These are phyloP conservation scores for Myodes glareolus DNA, from an alignment of 2,113 vertebrate genomes.

Conservation along the genomic window DNA sequence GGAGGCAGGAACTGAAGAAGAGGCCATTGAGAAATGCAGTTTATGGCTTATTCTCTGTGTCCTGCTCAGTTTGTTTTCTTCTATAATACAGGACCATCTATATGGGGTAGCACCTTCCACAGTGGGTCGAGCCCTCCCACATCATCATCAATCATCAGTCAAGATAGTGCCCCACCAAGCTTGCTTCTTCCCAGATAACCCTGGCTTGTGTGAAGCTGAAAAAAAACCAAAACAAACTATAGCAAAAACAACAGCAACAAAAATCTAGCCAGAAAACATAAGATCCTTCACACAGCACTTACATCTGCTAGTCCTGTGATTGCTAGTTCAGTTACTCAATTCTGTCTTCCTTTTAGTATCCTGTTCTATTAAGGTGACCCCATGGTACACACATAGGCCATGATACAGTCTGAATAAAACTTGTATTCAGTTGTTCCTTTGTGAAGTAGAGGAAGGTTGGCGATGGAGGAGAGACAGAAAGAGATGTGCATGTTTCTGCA, in stretches of 20 bases:
- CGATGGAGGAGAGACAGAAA: background rate
- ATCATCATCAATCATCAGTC: too few species aligned
- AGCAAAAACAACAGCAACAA: background rate
- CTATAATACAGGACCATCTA: background rate
- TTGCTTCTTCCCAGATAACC: background rate
- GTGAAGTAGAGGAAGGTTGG: background rate
- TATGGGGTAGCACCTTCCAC: background rate
- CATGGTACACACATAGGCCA: background rate
- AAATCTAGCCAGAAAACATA: background rate
- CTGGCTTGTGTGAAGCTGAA: background rate
- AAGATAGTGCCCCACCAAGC: background rate
- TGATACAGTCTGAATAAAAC: background rate
- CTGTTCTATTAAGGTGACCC: background rate
- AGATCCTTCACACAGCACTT: background rate
- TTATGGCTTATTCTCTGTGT: background rate
- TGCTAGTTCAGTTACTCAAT: background rate
- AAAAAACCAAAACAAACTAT: background rate
- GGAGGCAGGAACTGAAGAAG: too few species aligned
- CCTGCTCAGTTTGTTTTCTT: background rate
- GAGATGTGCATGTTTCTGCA: background rate
- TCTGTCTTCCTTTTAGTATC: background rate
- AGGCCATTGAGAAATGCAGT: background rate
- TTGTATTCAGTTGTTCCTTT: background rate
- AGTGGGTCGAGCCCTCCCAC: background rate
- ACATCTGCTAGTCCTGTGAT: background rate